Percentiles rank a stretch among this genome's conserved stretches.
These are phyloP conservation scores for Corbicula japonica DNA, from an alignment of 2,888 invertebrate genomes.

Conservation along the genomic window DNA sequence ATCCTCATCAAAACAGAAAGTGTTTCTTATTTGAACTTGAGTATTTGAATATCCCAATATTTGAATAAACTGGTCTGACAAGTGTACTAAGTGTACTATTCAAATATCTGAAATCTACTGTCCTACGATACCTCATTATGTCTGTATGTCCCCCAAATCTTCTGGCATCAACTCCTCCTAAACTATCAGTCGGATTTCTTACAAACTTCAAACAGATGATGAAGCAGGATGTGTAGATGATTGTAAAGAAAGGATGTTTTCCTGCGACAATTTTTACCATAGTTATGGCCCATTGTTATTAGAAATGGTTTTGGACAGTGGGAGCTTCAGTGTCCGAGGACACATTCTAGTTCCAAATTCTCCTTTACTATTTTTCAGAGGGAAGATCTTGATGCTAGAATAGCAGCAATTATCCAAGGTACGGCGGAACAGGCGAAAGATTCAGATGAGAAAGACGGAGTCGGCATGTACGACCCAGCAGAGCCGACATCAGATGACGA, in stretches of 20 bases:
- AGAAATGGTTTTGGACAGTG: not conserved
- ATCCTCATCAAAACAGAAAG: too few relatives aligned
- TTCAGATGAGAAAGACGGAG: slow-evolving; percentile 24
- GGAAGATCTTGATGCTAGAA: slow-evolving; percentile 84
- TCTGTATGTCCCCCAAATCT: too few relatives aligned
- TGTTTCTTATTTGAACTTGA: too few relatives aligned
- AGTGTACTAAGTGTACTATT: too few relatives aligned
- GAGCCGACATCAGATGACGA: slow-evolving; percentile 59
- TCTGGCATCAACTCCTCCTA: too few relatives aligned
- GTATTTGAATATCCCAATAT: too few relatives aligned
- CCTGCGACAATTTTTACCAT: not conserved
- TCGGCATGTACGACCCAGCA: slow-evolving; percentile 61
- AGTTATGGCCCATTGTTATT: not conserved
- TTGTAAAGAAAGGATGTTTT: not conserved
- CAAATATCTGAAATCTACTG: too few relatives aligned
- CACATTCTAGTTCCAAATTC: not conserved
- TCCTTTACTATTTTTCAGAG: slow-evolving; percentile 75
- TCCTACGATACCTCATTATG: too few relatives aligned
- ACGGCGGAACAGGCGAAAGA: slow-evolving; percentile 53
- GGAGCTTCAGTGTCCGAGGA: not conserved
- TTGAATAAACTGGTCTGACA: too few relatives aligned
- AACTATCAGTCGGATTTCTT: too few relatives aligned
- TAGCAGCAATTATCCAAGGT: slow-evolving; percentile 83
- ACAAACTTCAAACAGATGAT: not conserved
- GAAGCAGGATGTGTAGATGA: not conserved